Conservation (phyloP, 2,888 invertebrate species). For the Amphiduros pacificus region DNA sequence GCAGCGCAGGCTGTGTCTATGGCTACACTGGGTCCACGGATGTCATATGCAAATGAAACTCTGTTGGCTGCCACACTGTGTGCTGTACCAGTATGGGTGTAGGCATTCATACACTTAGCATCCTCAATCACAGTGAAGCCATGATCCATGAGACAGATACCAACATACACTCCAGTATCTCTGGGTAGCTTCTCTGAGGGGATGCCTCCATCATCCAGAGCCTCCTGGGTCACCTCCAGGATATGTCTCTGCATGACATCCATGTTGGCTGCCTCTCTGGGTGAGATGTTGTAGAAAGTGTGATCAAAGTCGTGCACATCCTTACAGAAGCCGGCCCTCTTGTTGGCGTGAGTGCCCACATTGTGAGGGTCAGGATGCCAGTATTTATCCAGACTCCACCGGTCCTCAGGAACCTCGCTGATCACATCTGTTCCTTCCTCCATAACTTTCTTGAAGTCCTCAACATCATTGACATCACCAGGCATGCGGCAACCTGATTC, state of each 20-base stretch:
- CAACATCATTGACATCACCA: slow-evolving; percentile 13
- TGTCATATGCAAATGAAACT: slow-evolving; percentile 40
- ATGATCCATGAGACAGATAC: slow-evolving; percentile 23
- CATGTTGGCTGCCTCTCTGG: slow-evolving; percentile 26
- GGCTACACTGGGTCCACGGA: slow-evolving; percentile 46
- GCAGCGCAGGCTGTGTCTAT: slow-evolving; percentile 54
- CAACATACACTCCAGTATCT: slow-evolving; percentile 24
- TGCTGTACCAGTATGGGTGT: slow-evolving; percentile 25
- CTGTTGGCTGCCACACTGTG: slow-evolving; percentile 36
- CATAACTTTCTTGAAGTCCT: slow-evolving; percentile 22
- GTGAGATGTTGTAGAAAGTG: slow-evolving; percentile 29
- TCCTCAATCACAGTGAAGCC: slow-evolving; percentile 12
- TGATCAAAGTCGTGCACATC: slow-evolving; percentile 26
- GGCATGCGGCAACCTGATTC: slow-evolving; percentile 27
- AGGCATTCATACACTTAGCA: slow-evolving; percentile 18
- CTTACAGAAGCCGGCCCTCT: slow-evolving; percentile 9
- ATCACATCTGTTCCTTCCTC: slow-evolving; percentile 13
- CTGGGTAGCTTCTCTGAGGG: slow-evolving; percentile 15
- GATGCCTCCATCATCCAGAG: slow-evolving; percentile 26
- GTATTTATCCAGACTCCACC: slow-evolving; percentile 24
- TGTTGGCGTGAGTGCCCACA: slow-evolving; percentile 16
- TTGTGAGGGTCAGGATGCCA: slow-evolving; percentile 12
- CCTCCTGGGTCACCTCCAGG: slow-evolving; percentile 26
- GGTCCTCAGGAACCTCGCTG: slow-evolving; percentile 17
- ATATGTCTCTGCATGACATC: slow-evolving; percentile 28